These are phyloP conservation scores for Anguilla rostrata DNA, from an alignment of 2,113 vertebrate species.

Conservation along the genomic window DNA sequence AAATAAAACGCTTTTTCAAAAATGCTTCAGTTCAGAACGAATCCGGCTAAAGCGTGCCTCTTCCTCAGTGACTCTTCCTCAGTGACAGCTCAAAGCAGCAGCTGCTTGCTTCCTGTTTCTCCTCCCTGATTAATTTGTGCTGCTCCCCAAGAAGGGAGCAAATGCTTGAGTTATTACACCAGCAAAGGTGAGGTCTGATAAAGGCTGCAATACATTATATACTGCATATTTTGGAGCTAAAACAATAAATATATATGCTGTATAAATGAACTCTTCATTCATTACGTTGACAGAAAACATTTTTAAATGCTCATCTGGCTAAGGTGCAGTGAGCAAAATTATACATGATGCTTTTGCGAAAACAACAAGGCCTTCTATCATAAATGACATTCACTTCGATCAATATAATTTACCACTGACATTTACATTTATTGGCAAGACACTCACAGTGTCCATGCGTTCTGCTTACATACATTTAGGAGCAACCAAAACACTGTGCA, in stretches of 20 bases:
- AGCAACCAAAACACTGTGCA: neutral
- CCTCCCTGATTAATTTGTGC: neutral
- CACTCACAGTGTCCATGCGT: neutral
- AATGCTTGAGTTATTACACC: neutral
- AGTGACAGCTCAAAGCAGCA: neutral
- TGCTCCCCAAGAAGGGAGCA: neutral
- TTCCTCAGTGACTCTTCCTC: neutral
- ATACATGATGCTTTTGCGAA: too few species aligned
- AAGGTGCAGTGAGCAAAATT: too few species aligned
- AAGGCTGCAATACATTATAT: neutral
- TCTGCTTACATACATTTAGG: neutral
- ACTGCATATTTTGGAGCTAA: too few species aligned
- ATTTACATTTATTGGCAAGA: neutral
- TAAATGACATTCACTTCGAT: neutral
- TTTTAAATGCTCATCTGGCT: too few species aligned
- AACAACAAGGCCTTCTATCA: too few species aligned
- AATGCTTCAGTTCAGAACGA: neutral
- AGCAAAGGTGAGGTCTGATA: neutral
- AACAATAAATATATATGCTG: too few species aligned
- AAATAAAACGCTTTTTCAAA: neutral
- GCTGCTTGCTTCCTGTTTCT: neutral
- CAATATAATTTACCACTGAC: neutral
- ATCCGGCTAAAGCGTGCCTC: neutral
- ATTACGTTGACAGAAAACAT: too few species aligned
- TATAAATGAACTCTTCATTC: too few species aligned